Evolutionary conservation across 2,888 invertebrate genomes (phyloP), one percentile per base, ranked within the genome.

Genomic region (Coleophora flavipennella): DNA sequence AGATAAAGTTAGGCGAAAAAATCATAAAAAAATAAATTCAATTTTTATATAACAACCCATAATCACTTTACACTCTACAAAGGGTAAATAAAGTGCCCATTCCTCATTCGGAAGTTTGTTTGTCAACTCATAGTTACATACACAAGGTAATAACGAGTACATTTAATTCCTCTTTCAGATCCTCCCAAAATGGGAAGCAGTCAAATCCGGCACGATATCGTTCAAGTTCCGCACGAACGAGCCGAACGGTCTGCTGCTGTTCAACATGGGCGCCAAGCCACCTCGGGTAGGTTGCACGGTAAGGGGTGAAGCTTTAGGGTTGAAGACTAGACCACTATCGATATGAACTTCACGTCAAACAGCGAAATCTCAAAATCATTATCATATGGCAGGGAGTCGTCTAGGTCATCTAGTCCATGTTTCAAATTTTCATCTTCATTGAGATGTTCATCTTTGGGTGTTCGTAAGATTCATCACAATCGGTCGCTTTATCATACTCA

Each of bases 191-290:
- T 96, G 96, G 96, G 95, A 95, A 68, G 93, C 94, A 2, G 92
- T 94, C 62, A 92, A 93, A 64, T 90, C 92, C 20, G 96, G 96
- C 44, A 93, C 93, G 25, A 92, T 97, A 62, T 92, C 95, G 33
- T 95, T 97, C 81, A 96, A 97, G 84, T 95, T 99, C 66, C 91
- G 97, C 46, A 98, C 98, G 34, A 95, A 94, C 69, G 97, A 98
- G 74, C 92, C 95, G 7, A 95, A 97, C 64, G 98, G 98, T 14
- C 87, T 99, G 51, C 90, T 99, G 40, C 90, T 98, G 67, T 94
- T 96, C 87, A 96, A 96, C 73, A 92, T 93, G 61, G 96, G 95
- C 62, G 88, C 90, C 41, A 88, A 91, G 62, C 90, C 91, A 60
- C 91, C 91, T 54, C 87, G 90, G 81, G 91, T 92, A 78, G 91